Evolutionary conservation across 1,140 invertebrate genomes (phyloP).

Genomic region (Drosophila watanabei): DNA sequence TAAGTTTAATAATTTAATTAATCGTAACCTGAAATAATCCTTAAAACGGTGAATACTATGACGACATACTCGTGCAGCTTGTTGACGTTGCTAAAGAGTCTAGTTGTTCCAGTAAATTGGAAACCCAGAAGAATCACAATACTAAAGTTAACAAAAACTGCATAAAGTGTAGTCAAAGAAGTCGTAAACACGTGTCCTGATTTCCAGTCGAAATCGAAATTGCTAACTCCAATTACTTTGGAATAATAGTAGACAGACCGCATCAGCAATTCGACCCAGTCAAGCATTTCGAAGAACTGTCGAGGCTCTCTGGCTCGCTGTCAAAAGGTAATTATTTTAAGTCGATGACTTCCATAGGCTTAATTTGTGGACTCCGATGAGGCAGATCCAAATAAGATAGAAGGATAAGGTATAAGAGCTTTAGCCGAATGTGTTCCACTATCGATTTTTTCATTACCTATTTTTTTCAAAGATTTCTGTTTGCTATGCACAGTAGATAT

Average conservation of each 20-base stretch:
- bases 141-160: neutral
- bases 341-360: neutral
- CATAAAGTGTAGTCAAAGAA: slow-evolving; percentile 6
- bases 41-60: neutral
- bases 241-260: neutral
- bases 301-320: neutral
- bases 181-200: slow-evolving; percentile 12
- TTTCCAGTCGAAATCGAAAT: slow-evolving; percentile 28
- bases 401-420: neutral
- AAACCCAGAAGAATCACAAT: neutral
- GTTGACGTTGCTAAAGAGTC: neutral
- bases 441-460: neutral
- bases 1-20: neutral
- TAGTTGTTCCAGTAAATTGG: neutral
- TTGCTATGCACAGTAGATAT: no score
- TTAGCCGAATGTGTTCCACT: neutral
- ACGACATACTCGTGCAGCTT: slow-evolving; percentile 9
- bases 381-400: neutral
- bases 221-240: slow-evolving; percentile 13
- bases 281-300: slow-evolving; percentile 22
- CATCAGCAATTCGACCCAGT: slow-evolving; percentile 23
- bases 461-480: no score
- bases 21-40: neutral
- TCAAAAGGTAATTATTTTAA: neutral
- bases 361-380: neutral